Percentiles rank a stretch among this genome's conserved stretches.
Conservation (phyloP, 2,113 vertebrate species). For the Rousettus leschenaultii region DNA sequence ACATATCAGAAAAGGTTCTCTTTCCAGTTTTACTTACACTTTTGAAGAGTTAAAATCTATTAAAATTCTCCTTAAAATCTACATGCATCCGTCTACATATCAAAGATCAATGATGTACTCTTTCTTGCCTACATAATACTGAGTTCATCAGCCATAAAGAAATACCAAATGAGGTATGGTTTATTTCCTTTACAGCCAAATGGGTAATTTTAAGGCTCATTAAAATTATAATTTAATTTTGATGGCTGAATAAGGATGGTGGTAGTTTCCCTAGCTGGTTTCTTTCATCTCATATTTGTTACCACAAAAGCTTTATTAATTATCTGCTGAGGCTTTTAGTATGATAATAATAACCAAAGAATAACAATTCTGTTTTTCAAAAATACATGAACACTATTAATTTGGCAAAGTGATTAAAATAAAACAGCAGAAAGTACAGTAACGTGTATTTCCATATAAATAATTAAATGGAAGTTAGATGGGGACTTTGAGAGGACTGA, state of each 20-base stretch:
- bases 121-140: background rate
- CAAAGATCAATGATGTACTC: background rate
- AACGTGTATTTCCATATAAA: background rate
- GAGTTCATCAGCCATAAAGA: background rate
- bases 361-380: slow-evolving; percentile 13
- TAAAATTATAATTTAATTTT: slow-evolving; percentile 76
- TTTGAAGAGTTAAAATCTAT: slow-evolving; percentile 2
- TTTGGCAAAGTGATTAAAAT: slow-evolving; percentile 53
- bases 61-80: background rate
- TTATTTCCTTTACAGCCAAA: slow-evolving; percentile 67
- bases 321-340: slow-evolving; percentile 44
- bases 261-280: slow-evolving; percentile 17
- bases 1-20: background rate
- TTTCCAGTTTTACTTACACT: background rate
- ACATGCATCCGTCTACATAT: background rate
- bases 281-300: background rate
- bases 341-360: background rate
- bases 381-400: slow-evolving; percentile 16
- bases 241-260: slow-evolving; percentile 40
- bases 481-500: background rate
- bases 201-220: slow-evolving; percentile 67
- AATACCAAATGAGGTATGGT: slow-evolving; percentile 28
- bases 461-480: background rate
- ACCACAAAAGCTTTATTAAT: slow-evolving; percentile 55
- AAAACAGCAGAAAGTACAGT: background rate